Evolutionary conservation across 2,113 vertebrate genomes (phyloP), one percentile per base, ranked within the genome.

Genomic region (Taurulus bubalis): DNA sequence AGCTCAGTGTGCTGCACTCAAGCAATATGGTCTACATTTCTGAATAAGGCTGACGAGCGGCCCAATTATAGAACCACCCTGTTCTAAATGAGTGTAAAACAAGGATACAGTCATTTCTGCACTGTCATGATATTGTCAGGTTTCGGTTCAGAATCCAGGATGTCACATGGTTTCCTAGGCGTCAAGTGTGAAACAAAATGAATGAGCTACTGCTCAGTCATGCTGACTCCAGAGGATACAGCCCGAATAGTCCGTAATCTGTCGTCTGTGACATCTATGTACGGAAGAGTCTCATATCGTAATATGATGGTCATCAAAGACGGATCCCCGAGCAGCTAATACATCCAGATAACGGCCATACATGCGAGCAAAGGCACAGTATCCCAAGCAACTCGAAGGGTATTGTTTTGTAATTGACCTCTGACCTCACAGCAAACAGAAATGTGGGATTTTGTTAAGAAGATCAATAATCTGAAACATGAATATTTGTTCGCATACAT

Each of bases 71-170:
- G 49, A 72, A 24, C 1, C 9, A 9, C 34, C 8, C 42, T 63
- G n/a, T 56, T 49, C 20, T 38, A 64, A 69, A 32, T 63, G 4
- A 30, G 28, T 26, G 55, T 66, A 36, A 59, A 59, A 66, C 34
- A 60, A 55, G 53, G 32, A 36, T 2, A 45, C 45, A 10, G 16
- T 47, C 11, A n/a, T 65, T 77, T 64, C 22, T 76, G 79, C 60
- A 45, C 1, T 71, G 64, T 89, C 79, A 72, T 64, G 15, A 9
- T 66, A n/a, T 62, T 24, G 38, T 36, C 38, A 53, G 34, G 51
- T 81, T 80, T 83, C 82, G 40, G 11, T 53, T 80, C 30, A 58
- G 14, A 63, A 53, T 63, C 9, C 9, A n/a, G 80, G 38, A 65
- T 24, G 73, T 89, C 80, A 64, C 56, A 38, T 69, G 77, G 38